Conservation (phyloP, 1,140 invertebrate species). For the Lordiphosa mommai region DNA sequence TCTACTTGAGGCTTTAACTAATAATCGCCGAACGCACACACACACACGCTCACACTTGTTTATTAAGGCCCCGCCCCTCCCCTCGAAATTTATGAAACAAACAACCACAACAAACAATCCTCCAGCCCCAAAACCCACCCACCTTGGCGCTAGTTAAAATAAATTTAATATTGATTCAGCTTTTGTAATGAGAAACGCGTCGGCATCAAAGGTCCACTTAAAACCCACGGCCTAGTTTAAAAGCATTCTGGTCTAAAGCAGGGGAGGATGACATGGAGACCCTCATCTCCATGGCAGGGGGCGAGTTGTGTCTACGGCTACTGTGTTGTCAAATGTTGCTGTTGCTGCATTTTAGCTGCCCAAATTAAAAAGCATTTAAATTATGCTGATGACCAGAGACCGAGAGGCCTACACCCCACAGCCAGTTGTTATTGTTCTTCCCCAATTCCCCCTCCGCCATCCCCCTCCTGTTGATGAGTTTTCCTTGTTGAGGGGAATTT, state of each 20-base stretch:
- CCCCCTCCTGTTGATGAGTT: not conserved
- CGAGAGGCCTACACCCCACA: constrained; percentile 2
- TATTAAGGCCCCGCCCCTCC: constrained; percentile 15
- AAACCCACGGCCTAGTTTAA: constrained; percentile 51
- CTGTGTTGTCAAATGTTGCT: constrained; percentile 59
- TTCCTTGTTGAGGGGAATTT: constrained; percentile 1
- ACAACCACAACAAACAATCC: constrained; percentile 61
- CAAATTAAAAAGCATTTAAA: constrained; percentile 77
- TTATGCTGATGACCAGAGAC: constrained; percentile 68
- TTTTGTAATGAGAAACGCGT: constrained; percentile 75
- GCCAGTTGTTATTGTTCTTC: constrained; percentile 5
- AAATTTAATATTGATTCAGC: constrained; percentile 77
- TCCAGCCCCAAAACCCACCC: no score
- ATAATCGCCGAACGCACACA: constrained; percentile 27
- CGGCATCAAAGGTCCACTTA: constrained; percentile 68
- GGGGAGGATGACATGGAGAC: constrained; percentile 14
- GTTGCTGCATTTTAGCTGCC: constrained; percentile 65
- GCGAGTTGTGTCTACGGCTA: constrained; percentile 28
- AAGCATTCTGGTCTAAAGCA: constrained; percentile 27
- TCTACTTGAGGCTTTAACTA: constrained; percentile 31
- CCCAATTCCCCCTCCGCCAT: not conserved
- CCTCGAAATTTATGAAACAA: constrained; percentile 57
- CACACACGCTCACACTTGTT: constrained; percentile 24
- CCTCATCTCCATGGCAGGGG: not conserved
- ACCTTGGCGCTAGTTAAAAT: constrained; percentile 46